Conservation (phyloP, 2,113 vertebrate species). For the Tinamus guttatus region DNA sequence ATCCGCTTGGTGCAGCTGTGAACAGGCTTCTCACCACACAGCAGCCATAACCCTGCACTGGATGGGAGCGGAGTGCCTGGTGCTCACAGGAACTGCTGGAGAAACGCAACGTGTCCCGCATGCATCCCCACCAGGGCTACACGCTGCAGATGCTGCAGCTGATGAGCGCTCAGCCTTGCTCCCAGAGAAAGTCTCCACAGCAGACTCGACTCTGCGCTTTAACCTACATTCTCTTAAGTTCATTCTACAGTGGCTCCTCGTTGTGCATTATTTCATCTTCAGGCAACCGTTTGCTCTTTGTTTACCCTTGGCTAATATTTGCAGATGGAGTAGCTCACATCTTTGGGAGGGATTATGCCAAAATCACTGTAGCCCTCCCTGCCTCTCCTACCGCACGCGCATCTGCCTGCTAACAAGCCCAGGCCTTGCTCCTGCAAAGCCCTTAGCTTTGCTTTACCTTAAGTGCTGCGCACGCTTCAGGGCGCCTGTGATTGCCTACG, state of each 20-base stretch:
- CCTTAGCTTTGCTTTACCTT: background rate
- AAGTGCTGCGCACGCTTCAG: fast-evolving
- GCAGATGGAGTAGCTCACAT: background rate
- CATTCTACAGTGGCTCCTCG: background rate
- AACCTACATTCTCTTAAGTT: background rate
- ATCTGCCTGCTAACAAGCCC: background rate
- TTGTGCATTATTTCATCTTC: background rate
- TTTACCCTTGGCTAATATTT: conserved; percentile 47
- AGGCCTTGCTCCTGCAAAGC: background rate
- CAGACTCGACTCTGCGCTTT: background rate
- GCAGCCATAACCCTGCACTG: background rate
- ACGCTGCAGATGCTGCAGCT: background rate
- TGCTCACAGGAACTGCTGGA: background rate
- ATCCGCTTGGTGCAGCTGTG: background rate
- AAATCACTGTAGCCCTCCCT: background rate
- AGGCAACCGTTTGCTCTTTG: background rate
- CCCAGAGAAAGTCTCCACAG: background rate
- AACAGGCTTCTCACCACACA: background rate
- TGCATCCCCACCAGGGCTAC: background rate
- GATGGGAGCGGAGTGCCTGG: background rate
- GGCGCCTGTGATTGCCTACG: background rate
- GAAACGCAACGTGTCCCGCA: background rate
- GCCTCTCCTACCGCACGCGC: background rate
- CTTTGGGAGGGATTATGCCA: background rate
- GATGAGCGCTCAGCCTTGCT: background rate